Percentiles rank a stretch among this genome's conserved stretches.
phyloP scores from a whole-genome alignment of 30 jellyfish, hydroid and myxozoan genomes.

The Aurelia sp. region DNA sequence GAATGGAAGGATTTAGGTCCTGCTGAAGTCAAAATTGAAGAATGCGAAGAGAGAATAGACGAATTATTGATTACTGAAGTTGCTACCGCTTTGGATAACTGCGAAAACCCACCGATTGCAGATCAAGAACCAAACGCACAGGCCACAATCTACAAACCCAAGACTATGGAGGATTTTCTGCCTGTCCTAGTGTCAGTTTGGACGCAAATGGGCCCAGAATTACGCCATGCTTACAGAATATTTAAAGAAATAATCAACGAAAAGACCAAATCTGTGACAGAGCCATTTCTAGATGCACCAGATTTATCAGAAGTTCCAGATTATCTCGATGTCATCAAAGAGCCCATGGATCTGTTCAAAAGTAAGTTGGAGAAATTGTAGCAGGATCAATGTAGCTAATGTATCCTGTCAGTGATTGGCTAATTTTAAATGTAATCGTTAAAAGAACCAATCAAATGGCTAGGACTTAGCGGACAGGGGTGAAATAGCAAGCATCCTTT shows the following conservation, averaged over 20 bases:
- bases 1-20: too few relatives aligned
- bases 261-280: conserved; percentile 52
- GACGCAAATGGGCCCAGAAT: conserved; percentile 64
- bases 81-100: too few relatives aligned
- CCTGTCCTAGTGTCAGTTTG: conserved; percentile 68
- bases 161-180: conserved; percentile 46
- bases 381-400: conserved; percentile 44
- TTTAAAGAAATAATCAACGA: conserved; percentile 76
- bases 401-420: conserved; percentile 25
- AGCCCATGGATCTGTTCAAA: conserved; percentile 70
- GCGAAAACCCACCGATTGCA: too few relatives aligned
- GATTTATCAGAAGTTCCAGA: conserved; percentile 61
- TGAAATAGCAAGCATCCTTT: conserved; percentile 16
- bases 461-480: not conserved
- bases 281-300: conserved; percentile 67
- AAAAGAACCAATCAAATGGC: conserved; percentile 16
- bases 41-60: too few relatives aligned
- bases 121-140: too few relatives aligned
- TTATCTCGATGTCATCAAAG: conserved; percentile 61
- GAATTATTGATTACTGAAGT: too few relatives aligned
- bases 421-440: not conserved
- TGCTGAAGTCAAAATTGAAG: too few relatives aligned
- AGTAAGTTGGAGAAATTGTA: conserved; percentile 59
- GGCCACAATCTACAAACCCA: conserved; percentile 7
- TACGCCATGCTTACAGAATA: conserved; percentile 85